Evolutionary conservation across 2,113 vertebrate species (phyloP).

Genomic region (Furnarius figulus): DNA sequence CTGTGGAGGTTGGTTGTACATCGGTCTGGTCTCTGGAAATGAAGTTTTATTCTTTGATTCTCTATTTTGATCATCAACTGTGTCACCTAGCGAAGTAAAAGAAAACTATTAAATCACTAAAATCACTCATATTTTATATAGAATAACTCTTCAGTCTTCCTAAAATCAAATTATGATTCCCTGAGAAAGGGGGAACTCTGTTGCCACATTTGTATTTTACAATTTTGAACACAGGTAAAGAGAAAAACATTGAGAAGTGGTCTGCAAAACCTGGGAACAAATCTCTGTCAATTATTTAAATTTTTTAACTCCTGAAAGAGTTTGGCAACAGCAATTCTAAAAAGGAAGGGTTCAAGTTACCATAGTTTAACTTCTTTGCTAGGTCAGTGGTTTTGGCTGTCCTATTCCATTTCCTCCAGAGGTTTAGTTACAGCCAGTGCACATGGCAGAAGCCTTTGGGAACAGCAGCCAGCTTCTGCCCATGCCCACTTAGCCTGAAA

Average conservation of each 20-base stretch:
- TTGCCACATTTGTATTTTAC: background rate
- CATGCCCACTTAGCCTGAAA: background rate
- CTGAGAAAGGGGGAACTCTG: background rate
- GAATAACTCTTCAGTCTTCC: background rate
- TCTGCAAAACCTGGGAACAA: background rate
- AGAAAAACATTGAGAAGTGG: background rate
- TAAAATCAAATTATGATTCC: background rate
- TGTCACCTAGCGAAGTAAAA: conserved; percentile 78
- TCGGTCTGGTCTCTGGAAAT: conserved; percentile 60
- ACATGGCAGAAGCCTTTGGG: background rate
- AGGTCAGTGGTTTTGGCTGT: background rate
- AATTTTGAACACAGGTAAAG: background rate
- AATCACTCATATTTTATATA: background rate
- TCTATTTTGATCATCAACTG: conserved; percentile 75
- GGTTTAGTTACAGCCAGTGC: background rate
- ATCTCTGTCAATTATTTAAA: background rate
- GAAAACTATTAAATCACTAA: background rate
- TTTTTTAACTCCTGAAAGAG: background rate
- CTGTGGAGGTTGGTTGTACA: conserved; percentile 74
- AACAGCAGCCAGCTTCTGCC: background rate
- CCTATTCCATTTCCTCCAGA: background rate
- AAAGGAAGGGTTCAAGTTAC: background rate
- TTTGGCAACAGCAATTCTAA: background rate
- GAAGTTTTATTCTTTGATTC: conserved; percentile 62
- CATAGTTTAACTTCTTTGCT: background rate